Evolutionary conservation across 2,888 invertebrate genomes (phyloP), one percentile per base, ranked within the genome.

Genomic region (Athripsodes cinereus): DNA sequence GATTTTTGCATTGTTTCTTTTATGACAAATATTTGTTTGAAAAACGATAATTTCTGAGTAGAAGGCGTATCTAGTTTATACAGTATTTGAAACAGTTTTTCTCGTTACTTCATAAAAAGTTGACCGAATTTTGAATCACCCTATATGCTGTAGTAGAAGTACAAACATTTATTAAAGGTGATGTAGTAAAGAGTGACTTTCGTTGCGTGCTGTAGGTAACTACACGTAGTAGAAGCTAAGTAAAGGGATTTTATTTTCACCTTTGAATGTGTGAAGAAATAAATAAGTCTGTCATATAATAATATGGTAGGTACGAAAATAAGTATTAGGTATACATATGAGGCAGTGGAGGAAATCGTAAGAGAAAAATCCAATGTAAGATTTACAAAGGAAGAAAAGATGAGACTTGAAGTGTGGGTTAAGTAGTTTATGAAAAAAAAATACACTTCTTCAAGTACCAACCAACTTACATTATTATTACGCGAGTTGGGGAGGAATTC

Each of bases 181-280:
- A 53, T 31, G 48, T 18, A 47, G 47, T 8, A 54, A 19, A 55
- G 34, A 21, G 26, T 26, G 48, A 22, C 49, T 55, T 22, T 35
- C 1, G 35, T 26, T 22, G 50, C 40, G 48, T 10, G 26, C 26
- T 26, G 26, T 26, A 44, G 11, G 10, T 11, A 34, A 34, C 8
- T 11, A n/a, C n/a, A n/a, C n/a, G n/a, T n/a, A n/a, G n/a, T n/a
- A n/a, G n/a, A n/a, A n/a, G n/a, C n/a, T 34, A 22, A 55, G 50
- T 55, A 49, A 55, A 50, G 50, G 22, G 55, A 55, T 55, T 55
- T 55, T 50, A 55, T 55, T 55, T 55, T 50, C 54, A 54, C 54
- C 55, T 55, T 49, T 55, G 21, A 49, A 50, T 22, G 35, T 55
- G 50, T 55, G 40, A 54, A 46, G 34, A 16, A 54, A 54, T n/a